Base-by-base conservation (phyloP, 1,140 invertebrate genomes). In the Diploscapter pachys region DNA sequence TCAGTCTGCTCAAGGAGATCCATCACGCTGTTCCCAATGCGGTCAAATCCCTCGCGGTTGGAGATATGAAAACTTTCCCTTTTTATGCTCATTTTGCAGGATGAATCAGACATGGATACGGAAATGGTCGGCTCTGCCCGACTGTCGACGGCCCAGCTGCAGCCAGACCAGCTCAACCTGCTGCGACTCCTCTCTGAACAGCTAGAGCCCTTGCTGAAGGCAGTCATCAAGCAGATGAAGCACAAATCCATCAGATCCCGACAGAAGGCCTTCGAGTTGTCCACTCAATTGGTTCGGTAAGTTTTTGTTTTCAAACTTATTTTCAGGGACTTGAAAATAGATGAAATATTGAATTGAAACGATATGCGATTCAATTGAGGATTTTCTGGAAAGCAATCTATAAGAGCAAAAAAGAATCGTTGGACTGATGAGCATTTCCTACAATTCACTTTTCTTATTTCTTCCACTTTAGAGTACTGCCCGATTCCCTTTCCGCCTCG, bases 1-100 rank as follows among this genome's bases (percentile, higher is more conserved):
- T 96, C 69, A 92, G 94, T 0, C 86, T 99, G n/a, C 59, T 72
- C 57, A 13, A 66, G 4, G 65, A 74, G 11, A 70, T 70, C 56
- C 13, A 31, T 31, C 31, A 31, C 31, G 31, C 31, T 31, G 31
- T 31, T 31, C 31, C 31, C 31, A 31, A 31, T 31, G 31, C 31
- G 31, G 31, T 31, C 31, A 31, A 31, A 31, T 31, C 31, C 31
- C 31, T 31, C 31, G 31, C 31, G 31, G 31, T 31, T 31, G 31
- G 31, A 31, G 31, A 31, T 31, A 31, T 31, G 31, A 31, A 31
- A 31, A 31, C 31, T 31, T 31, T 31, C 31, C 71, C 62, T 69
- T 80, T 78, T 61, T 67, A 49, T 82, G 71, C 8, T 77, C 71
- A 56, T 71, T 51, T 63, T 63, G 68, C 11, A 72, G 53, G 61